A percentile compares a stretch with the other conserved stretches of the same genome.
phyloP scores from a whole-genome alignment of 64 coral and sea anemone genomes.

The Montipora sp. region DNA sequence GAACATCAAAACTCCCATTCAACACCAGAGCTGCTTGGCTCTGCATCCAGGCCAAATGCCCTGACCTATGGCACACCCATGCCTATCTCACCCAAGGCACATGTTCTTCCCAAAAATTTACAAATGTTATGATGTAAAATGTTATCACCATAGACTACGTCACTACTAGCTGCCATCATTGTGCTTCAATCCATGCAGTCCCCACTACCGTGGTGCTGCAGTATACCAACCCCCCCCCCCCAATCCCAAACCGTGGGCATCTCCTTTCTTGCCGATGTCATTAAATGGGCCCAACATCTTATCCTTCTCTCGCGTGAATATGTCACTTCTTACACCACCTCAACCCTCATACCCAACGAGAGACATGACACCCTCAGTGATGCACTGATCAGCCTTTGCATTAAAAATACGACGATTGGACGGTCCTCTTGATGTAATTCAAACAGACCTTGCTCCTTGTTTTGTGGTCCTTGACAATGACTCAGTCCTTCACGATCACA shows the following conservation, averaged over 20 bases:
- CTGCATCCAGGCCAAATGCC: conserved; percentile 7
- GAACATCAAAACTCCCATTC: background rate
- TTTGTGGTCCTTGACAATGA: no score
- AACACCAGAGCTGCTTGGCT: conserved; percentile 14
- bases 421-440: no score
- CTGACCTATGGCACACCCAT: conserved; percentile 6
- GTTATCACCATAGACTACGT: background rate
- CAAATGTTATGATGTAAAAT: conserved; percentile 31
- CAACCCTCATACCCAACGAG: background rate
- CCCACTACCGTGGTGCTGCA: background rate
- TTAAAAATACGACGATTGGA: no score
- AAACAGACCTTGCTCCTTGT: no score
- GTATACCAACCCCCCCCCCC: background rate
- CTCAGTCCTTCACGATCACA: no score
- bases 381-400: background rate
- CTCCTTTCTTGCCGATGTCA: conserved; percentile 25
- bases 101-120: background rate
- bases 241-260: background rate
- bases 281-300: background rate
- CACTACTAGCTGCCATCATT: background rate
- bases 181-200: background rate
- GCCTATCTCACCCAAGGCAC: conserved; percentile 17
- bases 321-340: background rate
- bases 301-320: background rate
- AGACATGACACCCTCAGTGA: background rate